A percentile compares a stretch with the other conserved stretches of the same genome.
Evolutionary conservation across 2,113 vertebrate genomes (phyloP).

Genomic region (Corvus moneduloides): DNA sequence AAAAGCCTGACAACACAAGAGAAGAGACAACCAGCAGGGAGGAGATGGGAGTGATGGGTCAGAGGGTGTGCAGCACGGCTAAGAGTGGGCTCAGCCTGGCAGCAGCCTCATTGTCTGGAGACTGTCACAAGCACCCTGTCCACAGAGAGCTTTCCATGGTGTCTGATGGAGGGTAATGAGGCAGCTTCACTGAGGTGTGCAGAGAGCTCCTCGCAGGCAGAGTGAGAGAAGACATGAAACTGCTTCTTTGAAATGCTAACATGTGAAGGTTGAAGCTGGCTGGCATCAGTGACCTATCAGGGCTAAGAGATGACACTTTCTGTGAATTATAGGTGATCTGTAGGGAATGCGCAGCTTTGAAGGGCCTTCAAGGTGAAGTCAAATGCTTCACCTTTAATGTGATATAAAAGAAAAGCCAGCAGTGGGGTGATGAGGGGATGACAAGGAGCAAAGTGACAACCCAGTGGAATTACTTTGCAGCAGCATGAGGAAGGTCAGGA

Average conservation of each 20-base stretch:
- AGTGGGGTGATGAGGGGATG: background rate
- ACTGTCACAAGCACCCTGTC: background rate
- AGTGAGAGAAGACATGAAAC: background rate
- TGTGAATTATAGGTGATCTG: conserved; percentile 36
- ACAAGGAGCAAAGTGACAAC: background rate
- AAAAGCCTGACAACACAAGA: background rate
- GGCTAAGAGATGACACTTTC: background rate
- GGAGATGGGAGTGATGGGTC: background rate
- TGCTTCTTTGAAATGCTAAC: conserved; percentile 26
- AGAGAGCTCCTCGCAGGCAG: background rate
- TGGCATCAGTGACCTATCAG: conserved; percentile 3
- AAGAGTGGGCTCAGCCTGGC: background rate
- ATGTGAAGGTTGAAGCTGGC: background rate
- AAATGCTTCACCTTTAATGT: conserved; percentile 6
- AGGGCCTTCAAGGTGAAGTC: conserved; percentile 17
- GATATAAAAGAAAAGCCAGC: background rate
- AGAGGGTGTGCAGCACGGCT: background rate
- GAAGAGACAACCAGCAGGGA: background rate
- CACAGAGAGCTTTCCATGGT: background rate
- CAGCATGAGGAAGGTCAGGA: background rate
- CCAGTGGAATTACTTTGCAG: background rate
- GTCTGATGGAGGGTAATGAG: background rate
- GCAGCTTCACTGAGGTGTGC: background rate
- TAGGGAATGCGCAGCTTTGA: conserved; percentile 24
- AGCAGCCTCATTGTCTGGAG: background rate